Evolutionary conservation across 2,888 invertebrate species (phyloP).

Genomic region (Chrysina gloriosa): DNA sequence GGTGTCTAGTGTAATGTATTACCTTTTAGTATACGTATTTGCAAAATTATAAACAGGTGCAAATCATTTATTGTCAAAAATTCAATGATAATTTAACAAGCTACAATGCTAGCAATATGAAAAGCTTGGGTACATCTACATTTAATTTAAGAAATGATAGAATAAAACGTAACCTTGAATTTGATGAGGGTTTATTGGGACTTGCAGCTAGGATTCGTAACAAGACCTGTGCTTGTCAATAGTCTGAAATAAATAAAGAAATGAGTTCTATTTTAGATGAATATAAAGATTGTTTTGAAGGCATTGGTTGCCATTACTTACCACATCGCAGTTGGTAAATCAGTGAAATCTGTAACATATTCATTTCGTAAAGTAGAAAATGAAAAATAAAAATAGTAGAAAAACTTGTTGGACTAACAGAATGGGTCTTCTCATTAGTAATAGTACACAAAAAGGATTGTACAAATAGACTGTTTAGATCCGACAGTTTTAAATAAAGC

Average conservation of each 20-base stretch:
- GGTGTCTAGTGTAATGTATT: background rate
- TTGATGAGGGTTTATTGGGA: background rate
- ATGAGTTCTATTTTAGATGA: slow-evolving; percentile 12
- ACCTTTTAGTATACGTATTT: background rate
- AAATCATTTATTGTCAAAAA: background rate
- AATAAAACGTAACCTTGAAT: background rate
- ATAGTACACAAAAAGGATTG: slow-evolving; percentile 18
- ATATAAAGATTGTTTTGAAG: slow-evolving; percentile 29
- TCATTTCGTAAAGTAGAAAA: slow-evolving; percentile 17
- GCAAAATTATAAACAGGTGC: too few relatives aligned
- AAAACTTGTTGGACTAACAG: slow-evolving; percentile 25
- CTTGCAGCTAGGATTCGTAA: background rate
- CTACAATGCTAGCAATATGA: background rate
- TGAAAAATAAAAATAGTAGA: slow-evolving; percentile 39
- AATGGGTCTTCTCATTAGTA: slow-evolving; percentile 40
- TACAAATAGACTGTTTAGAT: slow-evolving; percentile 41
- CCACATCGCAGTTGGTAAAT: slow-evolving; percentile 37
- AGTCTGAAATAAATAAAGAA: background rate
- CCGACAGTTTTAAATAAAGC: slow-evolving; percentile 47
- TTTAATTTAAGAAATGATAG: background rate
- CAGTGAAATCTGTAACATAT: too few relatives aligned
- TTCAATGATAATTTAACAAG: background rate
- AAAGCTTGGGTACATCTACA: background rate
- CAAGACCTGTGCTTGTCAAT: background rate
- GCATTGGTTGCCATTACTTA: slow-evolving; percentile 38